Evolutionary conservation across 2,113 vertebrate genomes (phyloP).

Genomic region (human): DNA sequence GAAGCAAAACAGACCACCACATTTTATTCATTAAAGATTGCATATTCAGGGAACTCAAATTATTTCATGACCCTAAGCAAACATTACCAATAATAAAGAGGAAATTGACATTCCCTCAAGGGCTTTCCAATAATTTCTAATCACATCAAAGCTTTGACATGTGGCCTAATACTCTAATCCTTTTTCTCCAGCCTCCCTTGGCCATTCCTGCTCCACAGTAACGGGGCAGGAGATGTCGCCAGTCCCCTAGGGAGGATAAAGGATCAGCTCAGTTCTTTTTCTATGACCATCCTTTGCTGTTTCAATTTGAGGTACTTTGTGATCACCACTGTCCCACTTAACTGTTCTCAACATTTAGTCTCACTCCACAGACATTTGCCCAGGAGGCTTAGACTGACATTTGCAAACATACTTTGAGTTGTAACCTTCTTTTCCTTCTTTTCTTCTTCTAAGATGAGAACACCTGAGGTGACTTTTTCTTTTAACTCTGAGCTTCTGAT

Average conservation of each 20-base stretch:
- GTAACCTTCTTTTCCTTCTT: not conserved
- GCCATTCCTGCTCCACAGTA: not conserved
- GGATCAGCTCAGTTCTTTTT: not conserved
- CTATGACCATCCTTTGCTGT: not conserved
- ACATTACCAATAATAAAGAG: slow-evolving; percentile 51
- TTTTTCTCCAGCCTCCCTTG: not conserved
- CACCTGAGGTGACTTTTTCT: not conserved
- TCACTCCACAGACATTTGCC: not conserved
- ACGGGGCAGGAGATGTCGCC: not conserved
- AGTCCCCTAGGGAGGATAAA: not conserved
- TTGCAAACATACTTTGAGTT: not conserved
- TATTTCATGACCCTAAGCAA: slow-evolving; percentile 54
- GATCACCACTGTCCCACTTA: not conserved
- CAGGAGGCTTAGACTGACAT: not conserved
- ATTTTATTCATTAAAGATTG: slow-evolving; percentile 25
- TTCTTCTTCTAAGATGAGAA: slow-evolving; percentile 48
- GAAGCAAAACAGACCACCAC: not conserved
- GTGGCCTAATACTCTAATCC: not conserved
- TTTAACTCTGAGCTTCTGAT: not conserved
- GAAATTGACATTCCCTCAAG: slow-evolving; percentile 21
- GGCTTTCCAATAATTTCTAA: slow-evolving; percentile 5
- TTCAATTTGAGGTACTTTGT: not conserved
- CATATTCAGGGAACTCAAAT: slow-evolving; percentile 30
- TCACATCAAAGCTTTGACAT: not conserved
- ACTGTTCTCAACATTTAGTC: not conserved